Evolutionary conservation across 1,140 invertebrate species (phyloP).

Genomic region (Cydia pomonella): DNA sequence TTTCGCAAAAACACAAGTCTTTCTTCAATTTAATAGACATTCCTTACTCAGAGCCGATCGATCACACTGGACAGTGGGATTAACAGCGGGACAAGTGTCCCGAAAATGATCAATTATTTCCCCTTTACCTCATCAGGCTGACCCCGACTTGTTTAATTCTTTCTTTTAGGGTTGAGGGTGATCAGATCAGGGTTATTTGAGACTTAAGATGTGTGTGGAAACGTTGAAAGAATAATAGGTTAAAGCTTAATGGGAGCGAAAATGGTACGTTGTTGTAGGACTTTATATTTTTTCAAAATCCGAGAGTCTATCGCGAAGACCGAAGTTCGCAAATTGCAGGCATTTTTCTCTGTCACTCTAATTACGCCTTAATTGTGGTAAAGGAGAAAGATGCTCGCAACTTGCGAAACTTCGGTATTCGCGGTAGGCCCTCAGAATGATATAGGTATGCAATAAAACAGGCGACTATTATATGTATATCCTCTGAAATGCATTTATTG

Average conservation of each 20-base stretch:
- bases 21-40: constrained; percentile 50
- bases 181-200: neutral
- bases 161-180: constrained; percentile 32
- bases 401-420: too few species aligned
- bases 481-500: too few species aligned
- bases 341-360: too few species aligned
- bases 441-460: too few species aligned
- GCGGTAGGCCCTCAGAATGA: too few species aligned
- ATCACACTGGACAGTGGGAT: constrained; percentile 48
- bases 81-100: constrained; percentile 34
- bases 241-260: neutral
- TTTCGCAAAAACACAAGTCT: neutral
- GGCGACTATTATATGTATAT: neutral
- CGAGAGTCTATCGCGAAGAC: too few species aligned
- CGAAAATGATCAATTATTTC: constrained; percentile 36
- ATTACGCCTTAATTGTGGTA: too few species aligned
- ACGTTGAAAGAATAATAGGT: neutral
- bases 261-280: too few species aligned
- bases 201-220: neutral
- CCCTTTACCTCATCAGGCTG: constrained; percentile 34
- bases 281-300: too few species aligned
- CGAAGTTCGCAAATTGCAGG: too few species aligned
- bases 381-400: too few species aligned
- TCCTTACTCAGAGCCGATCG: constrained; percentile 46
- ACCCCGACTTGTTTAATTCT: constrained; percentile 32